Percentiles rank a stretch among this genome's conserved stretches.
Conservation (phyloP, 2,888 invertebrate genomes). For the Eretmocerus hayati region DNA sequence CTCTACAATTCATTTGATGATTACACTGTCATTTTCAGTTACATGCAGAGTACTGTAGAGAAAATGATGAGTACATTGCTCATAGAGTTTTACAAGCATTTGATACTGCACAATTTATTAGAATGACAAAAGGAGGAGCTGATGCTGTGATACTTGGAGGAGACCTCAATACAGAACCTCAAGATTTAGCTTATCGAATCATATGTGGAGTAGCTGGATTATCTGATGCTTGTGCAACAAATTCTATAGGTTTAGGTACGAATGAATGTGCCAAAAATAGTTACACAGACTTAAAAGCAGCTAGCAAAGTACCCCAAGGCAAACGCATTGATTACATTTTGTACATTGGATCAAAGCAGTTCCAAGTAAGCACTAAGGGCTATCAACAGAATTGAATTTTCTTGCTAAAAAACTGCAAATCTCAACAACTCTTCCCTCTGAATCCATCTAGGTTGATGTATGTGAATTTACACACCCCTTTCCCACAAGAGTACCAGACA, state of each 20-base stretch:
- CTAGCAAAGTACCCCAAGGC: slow-evolving; percentile 59
- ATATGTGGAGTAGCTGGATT: slow-evolving; percentile 55
- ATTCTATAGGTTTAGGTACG: slow-evolving; percentile 54
- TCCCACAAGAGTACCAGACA: slow-evolving; percentile 64
- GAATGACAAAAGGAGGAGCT: slow-evolving; percentile 68
- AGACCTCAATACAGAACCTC: slow-evolving; percentile 88
- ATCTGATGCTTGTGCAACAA: slow-evolving; percentile 48
- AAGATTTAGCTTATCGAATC: slow-evolving; percentile 70
- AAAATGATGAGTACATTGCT: slow-evolving; percentile 81
- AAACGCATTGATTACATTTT: slow-evolving; percentile 91
- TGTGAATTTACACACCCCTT: slow-evolving; percentile 63
- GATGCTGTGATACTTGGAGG: slow-evolving; percentile 86
- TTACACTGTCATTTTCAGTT: slow-evolving; percentile 55
- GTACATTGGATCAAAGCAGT: slow-evolving; percentile 50
- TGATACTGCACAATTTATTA: slow-evolving; percentile 90
- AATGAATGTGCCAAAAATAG: slow-evolving; percentile 75
- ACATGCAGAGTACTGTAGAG: slow-evolving; percentile 86
- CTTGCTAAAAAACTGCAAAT: too few relatives aligned
- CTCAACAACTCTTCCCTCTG: not conserved
- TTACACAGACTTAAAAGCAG: slow-evolving; percentile 59
- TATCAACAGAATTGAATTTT: too few relatives aligned
- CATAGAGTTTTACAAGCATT: slow-evolving; percentile 91
- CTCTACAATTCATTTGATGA: not conserved
- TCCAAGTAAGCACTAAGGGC: slow-evolving; percentile 35
- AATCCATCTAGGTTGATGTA: slow-evolving; percentile 42